These are phyloP conservation scores for Nematopogon swammerdamellus DNA, from an alignment of 2,888 invertebrate genomes.

Conservation along the genomic window DNA sequence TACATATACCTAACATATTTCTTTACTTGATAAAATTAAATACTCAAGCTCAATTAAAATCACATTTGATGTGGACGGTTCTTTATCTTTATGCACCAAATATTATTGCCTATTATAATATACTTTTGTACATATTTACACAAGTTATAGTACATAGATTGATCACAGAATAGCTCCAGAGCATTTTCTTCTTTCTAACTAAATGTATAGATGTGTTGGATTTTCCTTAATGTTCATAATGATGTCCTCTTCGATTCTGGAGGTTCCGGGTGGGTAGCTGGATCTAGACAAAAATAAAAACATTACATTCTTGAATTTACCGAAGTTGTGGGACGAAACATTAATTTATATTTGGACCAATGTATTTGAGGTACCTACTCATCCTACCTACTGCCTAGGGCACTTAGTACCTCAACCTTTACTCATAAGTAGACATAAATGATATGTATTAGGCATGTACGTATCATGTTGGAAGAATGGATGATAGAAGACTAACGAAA, in stretches of 20 bases:
- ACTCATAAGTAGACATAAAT: too few relatives aligned
- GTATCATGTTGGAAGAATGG: too few relatives aligned
- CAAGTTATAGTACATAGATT: constrained; percentile 18
- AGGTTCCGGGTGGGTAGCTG: constrained; percentile 41
- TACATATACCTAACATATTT: too few relatives aligned
- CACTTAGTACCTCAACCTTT: too few relatives aligned
- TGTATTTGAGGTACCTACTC: too few relatives aligned
- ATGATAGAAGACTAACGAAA: too few relatives aligned
- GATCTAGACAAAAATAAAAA: constrained; percentile 22
- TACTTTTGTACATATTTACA: not conserved
- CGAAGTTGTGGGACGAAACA: too few relatives aligned
- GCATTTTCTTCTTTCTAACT: constrained; percentile 20
- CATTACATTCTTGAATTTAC: too few relatives aligned
- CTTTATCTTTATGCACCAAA: not conserved
- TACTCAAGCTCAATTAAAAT: constrained; percentile 6
- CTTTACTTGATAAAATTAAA: too few relatives aligned
- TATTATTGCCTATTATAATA: not conserved
- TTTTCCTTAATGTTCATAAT: constrained; percentile 26
- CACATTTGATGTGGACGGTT: constrained; percentile 22
- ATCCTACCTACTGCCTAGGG: too few relatives aligned
- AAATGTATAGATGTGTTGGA: not conserved
- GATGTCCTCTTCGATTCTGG: constrained; percentile 52
- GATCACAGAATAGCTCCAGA: constrained; percentile 57
- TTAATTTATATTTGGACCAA: too few relatives aligned
- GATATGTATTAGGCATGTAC: too few relatives aligned